A percentile compares a stretch with the other conserved stretches of the same genome.
These are phyloP conservation scores for Onychostoma macrolepis DNA, from an alignment of 2,113 vertebrate genomes.

Conservation along the genomic window DNA sequence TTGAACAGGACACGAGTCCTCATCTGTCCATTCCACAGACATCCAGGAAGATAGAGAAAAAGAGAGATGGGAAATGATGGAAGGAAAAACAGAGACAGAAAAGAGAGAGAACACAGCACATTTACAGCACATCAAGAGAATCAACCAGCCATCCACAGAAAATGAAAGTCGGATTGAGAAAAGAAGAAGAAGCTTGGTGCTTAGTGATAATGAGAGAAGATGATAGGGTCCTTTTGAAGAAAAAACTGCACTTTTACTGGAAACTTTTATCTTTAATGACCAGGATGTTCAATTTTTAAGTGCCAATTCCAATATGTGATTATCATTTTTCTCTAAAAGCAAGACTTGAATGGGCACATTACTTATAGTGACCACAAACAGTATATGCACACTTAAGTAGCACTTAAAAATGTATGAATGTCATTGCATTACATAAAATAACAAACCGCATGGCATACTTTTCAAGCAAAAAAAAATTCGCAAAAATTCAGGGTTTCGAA, in stretches of 20 bases:
- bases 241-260: not conserved
- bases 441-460: not conserved
- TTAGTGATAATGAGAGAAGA: constrained; percentile 26
- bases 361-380: not conserved
- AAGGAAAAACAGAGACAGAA: constrained; percentile 50
- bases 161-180: constrained; percentile 43
- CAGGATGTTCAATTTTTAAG: not conserved
- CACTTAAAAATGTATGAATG: not conserved
- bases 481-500: not conserved
- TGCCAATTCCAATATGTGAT: not conserved
- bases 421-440: not conserved
- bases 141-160: constrained; percentile 53
- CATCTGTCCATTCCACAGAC: constrained; percentile 83
- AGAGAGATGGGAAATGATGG: constrained; percentile 50
- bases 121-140: constrained; percentile 75
- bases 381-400: not conserved
- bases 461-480: not conserved
- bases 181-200: constrained; percentile 9
- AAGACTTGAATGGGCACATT: not conserved
- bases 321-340: not conserved
- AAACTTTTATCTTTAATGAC: not conserved
- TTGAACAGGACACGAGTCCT: constrained; percentile 92
- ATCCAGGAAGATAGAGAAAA: constrained; percentile 75
- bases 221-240: not conserved
- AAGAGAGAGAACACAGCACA: constrained; percentile 73